A percentile compares a stretch with the other conserved stretches of the same genome.
phyloP scores from a whole-genome alignment of 2,797 vertebrate genomes.

The Melanotaenia trifasciata region DNA sequence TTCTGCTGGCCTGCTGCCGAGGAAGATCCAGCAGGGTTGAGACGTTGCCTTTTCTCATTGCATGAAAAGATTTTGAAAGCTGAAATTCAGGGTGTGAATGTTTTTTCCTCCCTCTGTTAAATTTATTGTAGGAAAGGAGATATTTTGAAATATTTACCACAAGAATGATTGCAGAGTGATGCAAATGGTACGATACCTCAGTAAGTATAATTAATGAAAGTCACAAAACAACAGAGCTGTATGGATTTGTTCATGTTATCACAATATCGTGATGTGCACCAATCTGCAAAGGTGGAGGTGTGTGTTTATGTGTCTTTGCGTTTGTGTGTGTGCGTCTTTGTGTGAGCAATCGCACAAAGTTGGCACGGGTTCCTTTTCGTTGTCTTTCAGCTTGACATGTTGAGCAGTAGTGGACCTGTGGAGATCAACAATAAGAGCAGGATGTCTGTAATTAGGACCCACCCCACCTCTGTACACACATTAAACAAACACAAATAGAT shows the following conservation, averaged over 20 bases:
- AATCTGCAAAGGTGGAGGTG: not conserved
- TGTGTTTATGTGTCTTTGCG: slow-evolving; percentile 1
- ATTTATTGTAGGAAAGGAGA: not conserved
- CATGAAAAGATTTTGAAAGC: not conserved
- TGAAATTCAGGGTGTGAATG: not conserved
- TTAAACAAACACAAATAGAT: slow-evolving; percentile 32
- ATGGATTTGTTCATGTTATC: not conserved
- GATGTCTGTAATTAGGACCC: slow-evolving; percentile 56
- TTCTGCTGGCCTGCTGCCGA: not conserved
- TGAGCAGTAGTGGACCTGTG: slow-evolving; percentile 56
- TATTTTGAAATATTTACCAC: too few relatives aligned
- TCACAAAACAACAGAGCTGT: not conserved
- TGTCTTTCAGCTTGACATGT: slow-evolving; percentile 61
- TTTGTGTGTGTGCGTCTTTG: not conserved
- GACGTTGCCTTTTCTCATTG: not conserved
- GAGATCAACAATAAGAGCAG: slow-evolving; percentile 64
- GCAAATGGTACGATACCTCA: not conserved
- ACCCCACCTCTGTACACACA: slow-evolving; percentile 12
- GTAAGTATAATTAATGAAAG: too few relatives aligned
- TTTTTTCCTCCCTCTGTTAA: not conserved
- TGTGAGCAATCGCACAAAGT: slow-evolving; percentile 27
- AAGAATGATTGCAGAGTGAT: not conserved
- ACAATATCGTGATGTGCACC: not conserved
- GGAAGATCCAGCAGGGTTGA: not conserved
- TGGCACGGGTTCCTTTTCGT: slow-evolving; percentile 61